Percentiles rank a stretch among this genome's conserved stretches.
These are phyloP conservation scores for Sanderia malayensis DNA, from an alignment of 30 jellyfish, hydroid and myxozoan species.

Conservation along the genomic window DNA sequence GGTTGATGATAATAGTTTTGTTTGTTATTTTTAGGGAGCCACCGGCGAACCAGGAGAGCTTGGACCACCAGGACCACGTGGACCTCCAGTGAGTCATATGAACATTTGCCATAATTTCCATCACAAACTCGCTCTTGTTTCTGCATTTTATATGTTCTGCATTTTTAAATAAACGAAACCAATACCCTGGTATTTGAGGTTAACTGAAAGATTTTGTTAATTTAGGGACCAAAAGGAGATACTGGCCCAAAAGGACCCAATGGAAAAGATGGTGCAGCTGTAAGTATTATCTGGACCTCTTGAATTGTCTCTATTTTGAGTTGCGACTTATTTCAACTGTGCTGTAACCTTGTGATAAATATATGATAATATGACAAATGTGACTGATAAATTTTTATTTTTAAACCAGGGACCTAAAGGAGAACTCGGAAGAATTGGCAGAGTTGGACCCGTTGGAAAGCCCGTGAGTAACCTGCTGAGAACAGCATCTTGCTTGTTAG, in stretches of 20 bases:
- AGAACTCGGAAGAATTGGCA: slow-evolving; percentile 80
- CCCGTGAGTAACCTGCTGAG: slow-evolving; percentile 85
- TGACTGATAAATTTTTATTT: too few relatives aligned
- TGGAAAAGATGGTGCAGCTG: slow-evolving; percentile 79
- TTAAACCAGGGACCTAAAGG: slow-evolving; percentile 68
- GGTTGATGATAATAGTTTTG: background rate
- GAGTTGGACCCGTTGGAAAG: slow-evolving; percentile 74
- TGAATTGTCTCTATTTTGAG: too few relatives aligned
- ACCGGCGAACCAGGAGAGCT: slow-evolving; percentile 74
- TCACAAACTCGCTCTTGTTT: too few relatives aligned
- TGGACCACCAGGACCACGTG: slow-evolving; percentile 88
- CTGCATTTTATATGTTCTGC: too few relatives aligned
- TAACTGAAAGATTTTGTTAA: too few relatives aligned
- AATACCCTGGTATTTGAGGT: too few relatives aligned
- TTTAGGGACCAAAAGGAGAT: slow-evolving; percentile 49
- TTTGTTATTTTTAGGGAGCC: slow-evolving; percentile 16
- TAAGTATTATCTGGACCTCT: slow-evolving; percentile 13
- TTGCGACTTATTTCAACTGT: too few relatives aligned
- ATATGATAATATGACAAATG: too few relatives aligned
- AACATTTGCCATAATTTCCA: too few relatives aligned
- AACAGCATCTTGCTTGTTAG: too few relatives aligned
- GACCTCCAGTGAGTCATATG: slow-evolving; percentile 79
- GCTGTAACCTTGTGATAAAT: too few relatives aligned
- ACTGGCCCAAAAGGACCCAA: slow-evolving; percentile 55
- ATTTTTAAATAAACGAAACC: too few relatives aligned